Percentiles rank a stretch among this genome's conserved stretches.
phyloP scores from a whole-genome alignment of 2,888 invertebrate species.

The Chouioia cunea region DNA sequence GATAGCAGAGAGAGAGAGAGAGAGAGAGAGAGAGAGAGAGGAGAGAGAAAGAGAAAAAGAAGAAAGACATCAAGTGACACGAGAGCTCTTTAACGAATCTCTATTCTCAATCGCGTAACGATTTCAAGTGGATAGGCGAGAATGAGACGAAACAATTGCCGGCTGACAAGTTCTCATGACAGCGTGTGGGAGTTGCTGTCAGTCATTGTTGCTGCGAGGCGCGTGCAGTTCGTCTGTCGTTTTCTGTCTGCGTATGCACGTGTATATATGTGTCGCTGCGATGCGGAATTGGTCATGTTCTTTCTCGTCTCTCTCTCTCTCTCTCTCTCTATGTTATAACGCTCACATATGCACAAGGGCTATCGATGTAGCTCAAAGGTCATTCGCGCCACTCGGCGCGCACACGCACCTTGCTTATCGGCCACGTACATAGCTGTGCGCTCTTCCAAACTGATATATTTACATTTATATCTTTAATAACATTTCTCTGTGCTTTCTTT shows the following conservation, averaged over 20 bases:
- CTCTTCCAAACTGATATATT: not conserved
- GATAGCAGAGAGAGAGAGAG: not conserved
- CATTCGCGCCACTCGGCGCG: conserved; percentile 41
- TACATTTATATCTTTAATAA: too few relatives aligned
- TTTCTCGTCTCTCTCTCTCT: not conserved
- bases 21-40: not conserved
- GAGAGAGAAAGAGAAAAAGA: not conserved
- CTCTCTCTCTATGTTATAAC: too few relatives aligned
- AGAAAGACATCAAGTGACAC: not conserved
- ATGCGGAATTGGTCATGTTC: not conserved
- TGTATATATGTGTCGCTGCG: not conserved
- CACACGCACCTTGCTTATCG: conserved; percentile 50
- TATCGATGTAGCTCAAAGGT: conserved; percentile 49
- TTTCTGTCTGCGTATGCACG: not conserved
- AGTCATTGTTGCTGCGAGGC: conserved; percentile 62
- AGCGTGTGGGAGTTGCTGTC: conserved; percentile 68
- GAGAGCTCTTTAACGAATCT: conserved; percentile 45
- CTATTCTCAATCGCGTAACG: conserved; percentile 53
- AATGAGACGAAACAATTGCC: conserved; percentile 57
- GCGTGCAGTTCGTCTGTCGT: not conserved
- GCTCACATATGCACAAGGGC: not conserved
- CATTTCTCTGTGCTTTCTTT: conserved; percentile 5
- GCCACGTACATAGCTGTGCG: conserved; percentile 5
- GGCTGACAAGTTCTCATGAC: conserved; percentile 57
- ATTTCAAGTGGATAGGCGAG: conserved; percentile 59